These are phyloP conservation scores for Scleropages formosus DNA, from an alignment of 2,797 vertebrate species.

Conservation along the genomic window DNA sequence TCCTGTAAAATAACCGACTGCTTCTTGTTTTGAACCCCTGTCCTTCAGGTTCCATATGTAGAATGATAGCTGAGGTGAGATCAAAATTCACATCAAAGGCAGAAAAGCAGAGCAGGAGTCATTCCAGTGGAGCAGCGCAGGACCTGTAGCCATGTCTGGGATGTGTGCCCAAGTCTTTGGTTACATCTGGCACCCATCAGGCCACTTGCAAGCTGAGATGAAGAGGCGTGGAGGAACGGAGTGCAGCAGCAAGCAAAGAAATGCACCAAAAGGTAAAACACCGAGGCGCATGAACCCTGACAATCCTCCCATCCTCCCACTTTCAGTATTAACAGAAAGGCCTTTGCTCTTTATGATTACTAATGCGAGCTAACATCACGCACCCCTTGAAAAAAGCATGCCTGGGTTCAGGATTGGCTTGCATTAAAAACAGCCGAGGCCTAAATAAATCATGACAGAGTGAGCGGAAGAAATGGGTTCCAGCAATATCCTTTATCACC, in stretches of 20 bases:
- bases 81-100: too few relatives aligned
- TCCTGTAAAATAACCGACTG: too few relatives aligned
- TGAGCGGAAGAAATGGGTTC: slow-evolving; percentile 29
- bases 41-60: too few relatives aligned
- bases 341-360: slow-evolving; percentile 40
- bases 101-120: too few relatives aligned
- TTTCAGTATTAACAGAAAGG: slow-evolving; percentile 52
- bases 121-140: too few relatives aligned
- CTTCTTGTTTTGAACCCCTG: too few relatives aligned
- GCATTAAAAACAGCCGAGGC: slow-evolving; percentile 20
- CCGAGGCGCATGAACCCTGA: slow-evolving; percentile 26
- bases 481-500: slow-evolving; percentile 25
- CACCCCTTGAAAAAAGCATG: slow-evolving; percentile 51
- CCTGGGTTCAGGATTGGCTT: slow-evolving; percentile 34
- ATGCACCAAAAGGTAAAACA: slow-evolving; percentile 43
- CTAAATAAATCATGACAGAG: slow-evolving; percentile 1
- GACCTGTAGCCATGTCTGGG: too few relatives aligned
- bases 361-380: slow-evolving; percentile 31
- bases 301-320: slow-evolving; percentile 44
- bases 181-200: slow-evolving; percentile 54
- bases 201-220: slow-evolving; percentile 42
- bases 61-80: too few relatives aligned
- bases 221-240: slow-evolving; percentile 46
- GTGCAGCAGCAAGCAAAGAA: slow-evolving; percentile 53
- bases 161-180: slow-evolving; percentile 14